Evolutionary conservation across 1,140 invertebrate species (phyloP).

Genomic region (Drosophila aff.): DNA sequence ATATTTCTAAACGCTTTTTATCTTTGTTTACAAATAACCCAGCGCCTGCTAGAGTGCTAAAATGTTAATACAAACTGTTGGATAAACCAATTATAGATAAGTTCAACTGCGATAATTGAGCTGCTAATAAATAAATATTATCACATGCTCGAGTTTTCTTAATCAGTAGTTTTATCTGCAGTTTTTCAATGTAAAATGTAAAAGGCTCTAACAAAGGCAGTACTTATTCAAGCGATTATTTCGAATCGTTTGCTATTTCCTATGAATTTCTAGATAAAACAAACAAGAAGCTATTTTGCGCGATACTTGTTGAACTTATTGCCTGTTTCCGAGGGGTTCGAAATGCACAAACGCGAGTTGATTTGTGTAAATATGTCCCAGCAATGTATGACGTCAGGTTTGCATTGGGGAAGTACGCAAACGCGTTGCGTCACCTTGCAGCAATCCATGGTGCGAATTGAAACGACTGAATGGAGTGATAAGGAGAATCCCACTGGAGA

Average conservation of each 20-base stretch:
- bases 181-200: not conserved
- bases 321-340: slow-evolving; percentile 17
- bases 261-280: not conserved
- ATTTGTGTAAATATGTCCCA: slow-evolving; percentile 23
- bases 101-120: slow-evolving; percentile 12
- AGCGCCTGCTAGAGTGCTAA: not conserved
- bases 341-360: slow-evolving; percentile 10
- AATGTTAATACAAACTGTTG: slow-evolving; percentile 6
- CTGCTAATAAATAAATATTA: slow-evolving; percentile 8
- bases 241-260: not conserved
- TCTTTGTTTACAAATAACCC: not conserved
- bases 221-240: not conserved
- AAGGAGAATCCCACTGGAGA: not conserved
- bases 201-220: not conserved
- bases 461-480: slow-evolving; percentile 4
- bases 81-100: not conserved
- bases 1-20: not conserved
- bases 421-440: slow-evolving; percentile 32
- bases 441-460: slow-evolving; percentile 6
- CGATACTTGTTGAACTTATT: slow-evolving; percentile 19
- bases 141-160: not conserved
- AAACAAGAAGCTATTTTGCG: not conserved
- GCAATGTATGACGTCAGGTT: slow-evolving; percentile 21
- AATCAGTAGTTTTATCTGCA: not conserved
- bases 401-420: slow-evolving; percentile 7